These are phyloP conservation scores for Theodoxus fluviatilis DNA, from an alignment of 2,888 invertebrate genomes.

Conservation along the genomic window DNA sequence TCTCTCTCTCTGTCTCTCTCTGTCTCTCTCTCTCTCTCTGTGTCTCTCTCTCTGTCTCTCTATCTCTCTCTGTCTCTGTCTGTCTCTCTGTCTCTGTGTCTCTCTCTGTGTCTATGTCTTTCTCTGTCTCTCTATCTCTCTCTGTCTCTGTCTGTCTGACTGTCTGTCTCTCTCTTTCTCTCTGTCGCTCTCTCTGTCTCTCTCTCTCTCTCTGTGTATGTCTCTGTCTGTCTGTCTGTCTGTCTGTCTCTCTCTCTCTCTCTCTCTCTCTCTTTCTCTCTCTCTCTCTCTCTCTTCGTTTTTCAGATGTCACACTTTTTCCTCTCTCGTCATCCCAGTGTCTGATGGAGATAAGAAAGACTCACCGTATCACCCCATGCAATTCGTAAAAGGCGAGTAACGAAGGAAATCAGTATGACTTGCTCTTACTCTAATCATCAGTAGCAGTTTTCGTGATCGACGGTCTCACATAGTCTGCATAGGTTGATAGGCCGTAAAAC, in stretches of 20 bases:
- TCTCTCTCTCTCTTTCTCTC: neutral
- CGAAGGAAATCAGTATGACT: too few species aligned
- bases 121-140: slow-evolving; percentile 22
- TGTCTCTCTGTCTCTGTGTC: slow-evolving; percentile 25
- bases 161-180: neutral
- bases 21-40: slow-evolving; percentile 23
- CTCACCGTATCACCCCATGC: too few species aligned
- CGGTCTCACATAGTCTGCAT: too few species aligned
- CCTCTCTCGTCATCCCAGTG: too few species aligned
- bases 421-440: too few species aligned
- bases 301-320: neutral
- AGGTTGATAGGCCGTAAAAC: too few species aligned
- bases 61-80: slow-evolving; percentile 24
- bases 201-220: neutral
- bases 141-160: slow-evolving; percentile 12
- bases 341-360: too few species aligned
- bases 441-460: too few species aligned
- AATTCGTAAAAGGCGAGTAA: too few species aligned
- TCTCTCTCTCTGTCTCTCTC: slow-evolving; percentile 24
- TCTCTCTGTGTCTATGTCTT: slow-evolving; percentile 24
- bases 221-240: neutral
- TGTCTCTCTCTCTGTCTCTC: slow-evolving; percentile 23
- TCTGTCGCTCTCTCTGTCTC: neutral
- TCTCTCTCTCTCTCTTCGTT: neutral
- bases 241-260: neutral